Conservation (phyloP, 2,113 vertebrate species). For the Muntiacus reevesi region DNA sequence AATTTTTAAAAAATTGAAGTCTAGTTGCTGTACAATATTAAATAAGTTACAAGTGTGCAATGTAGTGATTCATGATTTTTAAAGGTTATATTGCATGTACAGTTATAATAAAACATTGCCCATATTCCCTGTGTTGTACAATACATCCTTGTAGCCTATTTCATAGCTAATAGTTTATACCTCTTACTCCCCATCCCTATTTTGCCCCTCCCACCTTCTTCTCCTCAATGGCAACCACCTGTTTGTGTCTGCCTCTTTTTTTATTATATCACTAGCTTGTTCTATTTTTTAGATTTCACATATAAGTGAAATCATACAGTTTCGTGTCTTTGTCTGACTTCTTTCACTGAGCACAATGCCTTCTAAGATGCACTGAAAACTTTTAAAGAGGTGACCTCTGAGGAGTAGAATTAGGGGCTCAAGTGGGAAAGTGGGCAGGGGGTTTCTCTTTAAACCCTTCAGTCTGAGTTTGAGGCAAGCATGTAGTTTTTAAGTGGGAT, state of each 20-base stretch:
- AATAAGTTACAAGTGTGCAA: background rate
- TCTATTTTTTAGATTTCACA: background rate
- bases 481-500: background rate
- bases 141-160: background rate
- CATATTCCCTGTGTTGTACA: background rate
- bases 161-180: background rate
- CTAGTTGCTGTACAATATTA: background rate
- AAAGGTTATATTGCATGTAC: background rate
- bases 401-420: background rate
- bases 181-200: background rate
- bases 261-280: background rate
- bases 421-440: background rate
- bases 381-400: background rate
- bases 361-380: background rate
- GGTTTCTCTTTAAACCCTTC: background rate
- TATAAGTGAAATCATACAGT: background rate
- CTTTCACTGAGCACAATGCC: background rate
- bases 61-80: background rate
- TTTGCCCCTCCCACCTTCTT: background rate
- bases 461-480: background rate
- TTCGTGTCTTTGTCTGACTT: background rate
- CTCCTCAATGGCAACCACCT: background rate
- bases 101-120: background rate
- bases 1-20: background rate
- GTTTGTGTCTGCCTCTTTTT: background rate